Conservation (phyloP, 37 sponge, comb jelly and placozoan species). For the Amphimedon queenslandica region DNA sequence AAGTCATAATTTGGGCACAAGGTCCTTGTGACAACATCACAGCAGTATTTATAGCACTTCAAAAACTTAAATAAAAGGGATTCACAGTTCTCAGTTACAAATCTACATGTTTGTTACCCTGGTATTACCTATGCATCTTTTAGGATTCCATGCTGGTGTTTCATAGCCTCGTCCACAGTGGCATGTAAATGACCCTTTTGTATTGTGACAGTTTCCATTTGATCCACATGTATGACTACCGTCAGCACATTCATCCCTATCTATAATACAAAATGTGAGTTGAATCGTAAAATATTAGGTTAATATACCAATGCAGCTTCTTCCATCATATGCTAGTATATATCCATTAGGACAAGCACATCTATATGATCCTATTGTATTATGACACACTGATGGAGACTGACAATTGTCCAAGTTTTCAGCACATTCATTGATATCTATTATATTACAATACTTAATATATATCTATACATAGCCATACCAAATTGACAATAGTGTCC, state of each 20-base stretch:
- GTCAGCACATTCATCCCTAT: constrained; percentile 1
- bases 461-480: neutral
- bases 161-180: neutral
- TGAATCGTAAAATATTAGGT: neutral
- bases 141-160: neutral
- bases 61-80: too few species aligned
- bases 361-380: neutral
- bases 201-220: neutral
- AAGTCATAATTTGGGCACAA: too few species aligned
- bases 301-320: neutral
- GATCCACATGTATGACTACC: neutral
- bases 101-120: too few species aligned
- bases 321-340: neutral
- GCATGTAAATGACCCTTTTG: neutral
- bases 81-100: too few species aligned
- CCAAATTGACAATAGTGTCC: neutral
- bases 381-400: neutral
- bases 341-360: neutral
- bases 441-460: neutral
- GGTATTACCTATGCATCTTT: neutral
- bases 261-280: neutral
- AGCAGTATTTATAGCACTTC: too few species aligned
- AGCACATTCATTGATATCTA: neutral
- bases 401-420: neutral
- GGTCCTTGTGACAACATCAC: too few species aligned